phyloP scores from a whole-genome alignment of 2,113 vertebrate genomes.

The Nesospiza acunhae region DNA sequence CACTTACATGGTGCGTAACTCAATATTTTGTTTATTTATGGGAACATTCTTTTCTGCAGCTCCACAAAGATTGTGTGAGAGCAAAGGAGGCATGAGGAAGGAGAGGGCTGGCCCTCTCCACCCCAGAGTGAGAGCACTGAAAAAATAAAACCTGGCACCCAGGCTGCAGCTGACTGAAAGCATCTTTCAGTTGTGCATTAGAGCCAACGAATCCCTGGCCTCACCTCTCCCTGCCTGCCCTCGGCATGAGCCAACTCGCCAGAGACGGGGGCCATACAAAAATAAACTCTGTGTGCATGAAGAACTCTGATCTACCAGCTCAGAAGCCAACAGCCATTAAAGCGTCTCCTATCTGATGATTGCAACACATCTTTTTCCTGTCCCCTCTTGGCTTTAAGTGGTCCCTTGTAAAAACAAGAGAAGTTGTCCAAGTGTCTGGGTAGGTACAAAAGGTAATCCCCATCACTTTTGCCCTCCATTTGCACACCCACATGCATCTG shows the following conservation, averaged over 20 bases:
- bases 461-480: neutral
- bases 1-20: constrained; percentile 71
- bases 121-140: constrained; percentile 12
- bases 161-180: neutral
- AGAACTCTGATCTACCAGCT: neutral
- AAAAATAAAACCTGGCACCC: constrained; percentile 56
- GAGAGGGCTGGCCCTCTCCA: constrained; percentile 16
- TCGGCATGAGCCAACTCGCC: neutral
- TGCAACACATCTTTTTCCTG: neutral
- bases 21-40: constrained; percentile 81
- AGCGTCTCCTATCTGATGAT: neutral
- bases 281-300: neutral
- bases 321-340: neutral
- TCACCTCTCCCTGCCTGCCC: neutral
- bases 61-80: constrained; percentile 51
- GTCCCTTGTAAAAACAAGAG: neutral
- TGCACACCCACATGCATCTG: neutral
- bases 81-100: constrained; percentile 48
- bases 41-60: constrained; percentile 77
- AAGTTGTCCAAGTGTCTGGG: neutral
- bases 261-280: neutral
- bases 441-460: neutral
- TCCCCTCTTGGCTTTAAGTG: neutral
- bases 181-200: constrained; percentile 19
- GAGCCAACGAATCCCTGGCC: neutral